These are phyloP conservation scores for Sinohyriopsis cumingii DNA, from an alignment of 2,888 invertebrate genomes.

Conservation along the genomic window DNA sequence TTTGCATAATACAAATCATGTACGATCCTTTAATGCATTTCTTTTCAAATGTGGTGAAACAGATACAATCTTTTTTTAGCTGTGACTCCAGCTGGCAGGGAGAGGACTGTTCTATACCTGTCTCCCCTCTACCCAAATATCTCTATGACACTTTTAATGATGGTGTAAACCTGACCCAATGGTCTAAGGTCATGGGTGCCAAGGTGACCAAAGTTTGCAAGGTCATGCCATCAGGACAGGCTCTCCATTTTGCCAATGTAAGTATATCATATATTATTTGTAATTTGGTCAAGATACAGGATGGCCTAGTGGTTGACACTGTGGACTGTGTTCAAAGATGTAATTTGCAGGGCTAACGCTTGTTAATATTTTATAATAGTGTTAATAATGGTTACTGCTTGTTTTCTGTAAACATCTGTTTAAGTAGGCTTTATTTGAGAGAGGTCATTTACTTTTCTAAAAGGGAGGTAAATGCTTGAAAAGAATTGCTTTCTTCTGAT, in stretches of 20 bases:
- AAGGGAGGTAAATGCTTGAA: too few species aligned
- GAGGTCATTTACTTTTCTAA: too few species aligned
- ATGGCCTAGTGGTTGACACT: too few species aligned
- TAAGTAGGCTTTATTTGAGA: too few species aligned
- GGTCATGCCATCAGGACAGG: conserved; percentile 65
- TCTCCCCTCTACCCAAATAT: conserved; percentile 53
- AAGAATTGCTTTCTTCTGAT: too few species aligned
- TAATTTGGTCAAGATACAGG: background rate
- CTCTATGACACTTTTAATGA: conserved; percentile 65
- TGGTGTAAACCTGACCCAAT: conserved; percentile 41
- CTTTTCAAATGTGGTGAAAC: background rate
- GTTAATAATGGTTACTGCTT: too few species aligned
- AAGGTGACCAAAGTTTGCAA: conserved; percentile 63
- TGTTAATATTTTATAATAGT: too few species aligned
- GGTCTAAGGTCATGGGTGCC: conserved; percentile 67
- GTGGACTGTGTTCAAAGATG: too few species aligned
- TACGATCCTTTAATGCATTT: too few species aligned
- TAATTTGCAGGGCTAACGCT: too few species aligned
- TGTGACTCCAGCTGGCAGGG: conserved; percentile 71
- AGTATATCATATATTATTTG: conserved; percentile 17
- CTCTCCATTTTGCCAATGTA: conserved; percentile 72
- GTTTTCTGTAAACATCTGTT: too few species aligned
- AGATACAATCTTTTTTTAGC: conserved; percentile 29
- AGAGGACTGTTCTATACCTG: conserved; percentile 55
- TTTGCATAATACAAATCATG: too few species aligned